Base-by-base conservation (phyloP, 2,797 vertebrate species). In the Danionella dracula region DNA sequence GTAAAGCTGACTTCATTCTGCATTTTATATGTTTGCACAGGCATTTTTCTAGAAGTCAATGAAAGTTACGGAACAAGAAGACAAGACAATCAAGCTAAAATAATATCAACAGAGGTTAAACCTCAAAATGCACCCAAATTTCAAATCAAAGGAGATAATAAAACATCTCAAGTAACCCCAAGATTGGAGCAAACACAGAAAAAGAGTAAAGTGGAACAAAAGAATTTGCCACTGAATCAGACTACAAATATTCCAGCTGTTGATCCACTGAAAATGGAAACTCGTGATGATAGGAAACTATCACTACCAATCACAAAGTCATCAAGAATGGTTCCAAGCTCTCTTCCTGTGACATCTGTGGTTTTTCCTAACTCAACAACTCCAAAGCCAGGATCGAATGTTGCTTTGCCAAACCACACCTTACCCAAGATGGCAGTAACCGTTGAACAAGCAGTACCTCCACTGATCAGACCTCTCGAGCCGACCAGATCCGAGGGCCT, bases 41-140 rank as follows among this genome's bases (percentile, higher is more conserved):
- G 46, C 9, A 12, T 41, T 21, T 55, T 76, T 16, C 13, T 66
- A 42, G 65, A 76, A 54, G 66, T 68, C 13, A 62, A 13, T 17
- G 60, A 76, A 68, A 54, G 5, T 9, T 58, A 74, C 38, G 16
- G 50, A 1, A 32, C 3, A 2, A 71, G 16, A 71, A 61, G 10
- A 41, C 29, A 53, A 5, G 11, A 42, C 9, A 41, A 48, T 2
- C 20, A 29, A 32, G 1, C 38, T 6, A 55, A 27, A 44, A 42
- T 21, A 40, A 38, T 56, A n/a, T 23, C 27, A 53, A 4, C 40
- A 46, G 23, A 35, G 1, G 29, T 45, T 8, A 70, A 64, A 55
- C 7, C n/a, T 60, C 38, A 35, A 2, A 15, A 23, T 15, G 56
- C 70, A 12, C 13, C n/a, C 40, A 55, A 63, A 35, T 32, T 44